Evolutionary conservation across 2,113 vertebrate species (phyloP), one percentile per base, ranked within the genome.

Genomic region (Anolis carolinensis): DNA sequence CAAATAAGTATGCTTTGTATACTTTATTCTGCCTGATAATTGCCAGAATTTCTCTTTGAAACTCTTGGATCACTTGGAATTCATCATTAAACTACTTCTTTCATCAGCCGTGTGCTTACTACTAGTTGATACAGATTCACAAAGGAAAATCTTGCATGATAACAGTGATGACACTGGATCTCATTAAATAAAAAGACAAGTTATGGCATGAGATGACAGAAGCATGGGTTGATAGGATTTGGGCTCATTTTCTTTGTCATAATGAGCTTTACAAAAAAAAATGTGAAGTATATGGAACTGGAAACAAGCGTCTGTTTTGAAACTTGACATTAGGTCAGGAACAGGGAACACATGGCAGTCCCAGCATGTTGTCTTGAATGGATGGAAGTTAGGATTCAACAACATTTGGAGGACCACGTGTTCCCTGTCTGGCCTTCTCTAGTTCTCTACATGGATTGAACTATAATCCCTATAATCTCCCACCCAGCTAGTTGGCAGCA

Each of bases 1-100:
- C 94, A 93, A 93, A 93, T 90, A 93, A 88, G 83, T 89, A 88
- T 81, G 78, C 39, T 89, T 94, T 79, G 81, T 88, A 82, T 87
- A 84, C 70, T 68, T 59, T 68, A 68, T 68, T 68, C 65, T 30
- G 83, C 78, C 68, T 89, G 87, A 75, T 78, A 83, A 89, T 91
- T 90, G 44, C 36, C 91, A 89, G 89, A 59, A 52, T 68, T 76
- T 87, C 89, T 63, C 87, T 94, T 92, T 94, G 87, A 91, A 89
- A 90, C 82, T 89, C 80, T 81, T 91, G 13, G 80, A 93, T 89
- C 85, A 82, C 5, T 76, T 89, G 76, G 70, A 84, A 86, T 74
- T 91, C 80, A 89, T 93, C 77, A 79, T 91, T 89, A 89, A 81
- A 86, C 52, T 79, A 36, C 4, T 72, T 89, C 72, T 91, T 83